phyloP scores from a whole-genome alignment of 2,113 vertebrate species.

The Bos taurus region DNA sequence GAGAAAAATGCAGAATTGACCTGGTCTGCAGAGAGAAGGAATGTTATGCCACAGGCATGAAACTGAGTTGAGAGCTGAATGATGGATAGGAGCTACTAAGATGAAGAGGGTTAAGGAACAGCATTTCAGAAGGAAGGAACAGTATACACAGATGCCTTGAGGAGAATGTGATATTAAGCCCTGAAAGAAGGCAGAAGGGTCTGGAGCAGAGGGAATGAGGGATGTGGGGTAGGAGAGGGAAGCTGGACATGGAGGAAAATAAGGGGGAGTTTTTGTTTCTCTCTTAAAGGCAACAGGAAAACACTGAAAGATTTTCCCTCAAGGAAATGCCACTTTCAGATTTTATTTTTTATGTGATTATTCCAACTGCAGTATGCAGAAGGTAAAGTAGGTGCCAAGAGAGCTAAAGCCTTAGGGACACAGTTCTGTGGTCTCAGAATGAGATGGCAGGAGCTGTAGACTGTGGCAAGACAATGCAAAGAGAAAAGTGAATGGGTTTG shows the following conservation, averaged over 20 bases:
- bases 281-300: neutral
- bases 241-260: neutral
- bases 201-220: neutral
- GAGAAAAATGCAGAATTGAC: neutral
- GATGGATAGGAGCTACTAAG: neutral
- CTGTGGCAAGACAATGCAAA: neutral
- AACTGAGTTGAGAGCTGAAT: neutral
- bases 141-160: neutral
- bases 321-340: neutral
- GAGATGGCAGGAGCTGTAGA: neutral
- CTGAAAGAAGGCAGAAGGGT: no score
- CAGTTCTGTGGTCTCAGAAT: neutral
- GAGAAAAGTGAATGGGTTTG: neutral
- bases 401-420: neutral
- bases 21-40: neutral
- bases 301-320: neutral
- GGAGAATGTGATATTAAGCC: neutral
- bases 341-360: neutral
- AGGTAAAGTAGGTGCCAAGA: neutral
- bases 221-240: accelerated
- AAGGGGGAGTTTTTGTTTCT: neutral
- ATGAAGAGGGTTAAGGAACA: neutral
- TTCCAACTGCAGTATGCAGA: neutral
- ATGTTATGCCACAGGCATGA: neutral
- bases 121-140: neutral